These are phyloP conservation scores for Rhinopomastus cyanomelas DNA, from an alignment of 2,113 vertebrate genomes.

Conservation along the genomic window DNA sequence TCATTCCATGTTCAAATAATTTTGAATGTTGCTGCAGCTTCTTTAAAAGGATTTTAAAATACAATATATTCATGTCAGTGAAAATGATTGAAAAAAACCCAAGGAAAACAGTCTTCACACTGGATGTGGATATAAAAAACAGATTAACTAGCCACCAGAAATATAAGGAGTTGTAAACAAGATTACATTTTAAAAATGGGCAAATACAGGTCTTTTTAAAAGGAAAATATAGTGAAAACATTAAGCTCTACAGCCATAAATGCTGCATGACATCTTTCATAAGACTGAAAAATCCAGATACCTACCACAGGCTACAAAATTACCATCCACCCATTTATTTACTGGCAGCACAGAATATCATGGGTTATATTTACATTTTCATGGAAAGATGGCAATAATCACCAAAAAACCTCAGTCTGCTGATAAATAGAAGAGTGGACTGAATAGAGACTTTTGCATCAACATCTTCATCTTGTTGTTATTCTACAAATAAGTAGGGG, in stretches of 20 bases:
- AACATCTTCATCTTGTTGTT: background rate
- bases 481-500: background rate
- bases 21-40: background rate
- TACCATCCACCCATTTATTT: background rate
- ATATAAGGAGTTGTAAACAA: background rate
- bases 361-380: background rate
- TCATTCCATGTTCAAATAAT: background rate
- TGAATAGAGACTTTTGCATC: background rate
- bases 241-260: background rate
- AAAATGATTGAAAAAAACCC: background rate
- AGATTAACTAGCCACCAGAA: background rate
- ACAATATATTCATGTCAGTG: background rate
- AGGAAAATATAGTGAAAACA: background rate
- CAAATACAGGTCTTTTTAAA: background rate
- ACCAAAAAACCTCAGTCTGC: background rate
- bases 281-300: background rate
- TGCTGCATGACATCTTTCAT: background rate
- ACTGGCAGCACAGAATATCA: background rate
- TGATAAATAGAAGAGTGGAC: background rate
- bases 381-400: background rate
- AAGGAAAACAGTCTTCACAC: background rate
- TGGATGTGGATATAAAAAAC: background rate
- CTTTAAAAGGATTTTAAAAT: background rate
- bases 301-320: background rate
- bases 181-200: fast-evolving